These are phyloP conservation scores for Nematostella vectensis DNA, from an alignment of 92 coral and sea anemone species.

Conservation along the genomic window DNA sequence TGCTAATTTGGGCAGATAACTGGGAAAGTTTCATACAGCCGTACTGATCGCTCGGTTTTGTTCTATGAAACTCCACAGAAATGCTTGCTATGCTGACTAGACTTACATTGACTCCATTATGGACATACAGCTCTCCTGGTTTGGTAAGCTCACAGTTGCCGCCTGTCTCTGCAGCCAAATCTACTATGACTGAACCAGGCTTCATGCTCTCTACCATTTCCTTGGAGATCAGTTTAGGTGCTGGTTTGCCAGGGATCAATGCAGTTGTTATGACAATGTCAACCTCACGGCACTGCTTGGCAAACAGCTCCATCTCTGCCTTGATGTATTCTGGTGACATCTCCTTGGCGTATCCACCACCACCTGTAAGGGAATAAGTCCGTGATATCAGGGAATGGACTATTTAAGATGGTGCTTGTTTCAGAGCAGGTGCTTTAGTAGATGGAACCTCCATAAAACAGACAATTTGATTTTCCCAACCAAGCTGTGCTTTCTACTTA, in stretches of 20 bases:
- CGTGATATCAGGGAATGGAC: too few species aligned
- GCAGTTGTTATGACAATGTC: constrained; percentile 94
- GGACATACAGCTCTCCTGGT: constrained; percentile 84
- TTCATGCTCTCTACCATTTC: constrained; percentile 97
- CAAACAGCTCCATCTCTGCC: constrained; percentile 87
- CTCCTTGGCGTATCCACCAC: constrained; percentile 92
- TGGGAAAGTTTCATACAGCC: too few species aligned
- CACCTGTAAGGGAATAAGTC: constrained; percentile 43
- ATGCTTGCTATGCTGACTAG: too few species aligned
- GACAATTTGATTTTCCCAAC: too few species aligned
- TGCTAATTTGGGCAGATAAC: too few species aligned
- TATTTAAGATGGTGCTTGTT: too few species aligned
- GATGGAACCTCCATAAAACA: too few species aligned
- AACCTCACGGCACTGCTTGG: constrained; percentile 94
- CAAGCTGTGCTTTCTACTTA: too few species aligned
- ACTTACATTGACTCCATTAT: constrained; percentile 95
- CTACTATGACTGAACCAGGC: constrained; percentile 95
- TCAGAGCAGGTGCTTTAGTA: too few species aligned
- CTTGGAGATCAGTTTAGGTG: constrained; percentile 86
- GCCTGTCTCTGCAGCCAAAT: constrained; percentile 92
- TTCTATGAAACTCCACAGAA: too few species aligned
- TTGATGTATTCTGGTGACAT: constrained; percentile 77
- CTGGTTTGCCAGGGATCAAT: constrained; percentile 93
- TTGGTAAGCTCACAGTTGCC: constrained; percentile 94
- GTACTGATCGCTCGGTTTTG: too few species aligned